These are phyloP conservation scores for Hypotaenidia philippensis DNA, from an alignment of 2,797 vertebrate species.

Conservation along the genomic window DNA sequence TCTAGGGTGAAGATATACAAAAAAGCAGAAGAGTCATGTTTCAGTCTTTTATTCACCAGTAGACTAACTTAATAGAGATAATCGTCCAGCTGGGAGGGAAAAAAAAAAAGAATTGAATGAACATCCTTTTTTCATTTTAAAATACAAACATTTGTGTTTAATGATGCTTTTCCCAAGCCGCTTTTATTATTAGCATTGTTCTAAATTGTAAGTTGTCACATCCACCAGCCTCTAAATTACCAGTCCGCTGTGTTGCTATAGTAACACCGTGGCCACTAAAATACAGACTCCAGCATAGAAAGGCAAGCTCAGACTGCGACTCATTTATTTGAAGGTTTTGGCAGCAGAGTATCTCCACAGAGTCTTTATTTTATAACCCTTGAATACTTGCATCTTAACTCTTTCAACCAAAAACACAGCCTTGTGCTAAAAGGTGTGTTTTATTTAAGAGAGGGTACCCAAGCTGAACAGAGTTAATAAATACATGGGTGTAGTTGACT, in stretches of 20 bases:
- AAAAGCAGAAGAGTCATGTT: neutral
- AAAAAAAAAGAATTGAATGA: neutral
- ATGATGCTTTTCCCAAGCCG: neutral
- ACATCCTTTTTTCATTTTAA: neutral
- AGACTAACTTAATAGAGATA: slow-evolving; percentile 31
- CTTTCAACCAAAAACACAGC: neutral
- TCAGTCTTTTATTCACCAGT: slow-evolving; percentile 27
- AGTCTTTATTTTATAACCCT: slow-evolving; percentile 40
- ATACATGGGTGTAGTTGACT: neutral
- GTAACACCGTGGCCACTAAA: slow-evolving; percentile 62
- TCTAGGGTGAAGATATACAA: neutral
- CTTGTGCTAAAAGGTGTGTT: neutral
- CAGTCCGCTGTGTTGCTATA: slow-evolving; percentile 51
- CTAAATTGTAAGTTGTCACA: slow-evolving; percentile 56
- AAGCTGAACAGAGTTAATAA: neutral
- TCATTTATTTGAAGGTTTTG: slow-evolving; percentile 59
- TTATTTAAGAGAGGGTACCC: neutral
- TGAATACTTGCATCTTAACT: slow-evolving; percentile 60
- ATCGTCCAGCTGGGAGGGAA: neutral
- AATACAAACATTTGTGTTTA: slow-evolving; percentile 3
- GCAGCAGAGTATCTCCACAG: slow-evolving; percentile 10
- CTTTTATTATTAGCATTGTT: slow-evolving; percentile 47
- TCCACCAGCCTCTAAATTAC: slow-evolving; percentile 46
- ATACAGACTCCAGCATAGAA: neutral
- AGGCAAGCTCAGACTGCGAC: slow-evolving; percentile 44